Base-by-base conservation (phyloP, 2,888 invertebrate genomes). In the Zaprionus obscuricornis region DNA sequence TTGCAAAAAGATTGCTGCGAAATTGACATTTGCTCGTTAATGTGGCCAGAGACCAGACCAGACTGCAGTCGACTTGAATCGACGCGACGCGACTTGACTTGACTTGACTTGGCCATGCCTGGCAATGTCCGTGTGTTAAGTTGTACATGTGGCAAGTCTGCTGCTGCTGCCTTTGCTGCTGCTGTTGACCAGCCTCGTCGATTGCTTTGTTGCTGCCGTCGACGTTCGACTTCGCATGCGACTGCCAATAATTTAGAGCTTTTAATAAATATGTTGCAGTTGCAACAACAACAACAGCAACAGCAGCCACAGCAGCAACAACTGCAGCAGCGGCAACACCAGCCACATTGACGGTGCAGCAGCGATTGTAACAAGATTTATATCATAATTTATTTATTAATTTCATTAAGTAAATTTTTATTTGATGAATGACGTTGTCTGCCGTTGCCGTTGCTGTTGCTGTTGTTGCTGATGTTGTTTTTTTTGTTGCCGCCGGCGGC, bases 331-430 rank as follows among this genome's bases (percentile, higher is more conserved):
- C 74, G 51, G 27, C 71, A 55, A 24, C 65, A 65, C 11, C 39
- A 22, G 11, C 37, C 43, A 45, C 55, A 45, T 54, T 51, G 57
- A 54, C 71, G 59, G 67, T 73, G 34, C 51, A 37, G 47, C 39
- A 14, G 42, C 5, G 71, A 66, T 57, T 65, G 79, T 51, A n/a
- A 60, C 74, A 83, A 85, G 79, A 81, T 83, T 85, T 85, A 85
- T 82, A 83, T 85, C 86, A 85, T 85, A 82, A 82, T 82, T 85
- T 82, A 85, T 82, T 82, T 85, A 82, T 82, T 82, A 82, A 82
- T 82, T 82, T 82, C 85, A 83, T 82, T 82, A 83, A 85, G 86
- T 83, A 85, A 85, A 85, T 85, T 85, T 59, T 60, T 64, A 66
- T 78, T 73, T 81, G 81, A 81, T 81, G 76, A 66, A 81, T 73